Evolutionary conservation across 2,888 invertebrate species (phyloP), one percentile per base, ranked within the genome.

Genomic region (Thyatira batis): DNA sequence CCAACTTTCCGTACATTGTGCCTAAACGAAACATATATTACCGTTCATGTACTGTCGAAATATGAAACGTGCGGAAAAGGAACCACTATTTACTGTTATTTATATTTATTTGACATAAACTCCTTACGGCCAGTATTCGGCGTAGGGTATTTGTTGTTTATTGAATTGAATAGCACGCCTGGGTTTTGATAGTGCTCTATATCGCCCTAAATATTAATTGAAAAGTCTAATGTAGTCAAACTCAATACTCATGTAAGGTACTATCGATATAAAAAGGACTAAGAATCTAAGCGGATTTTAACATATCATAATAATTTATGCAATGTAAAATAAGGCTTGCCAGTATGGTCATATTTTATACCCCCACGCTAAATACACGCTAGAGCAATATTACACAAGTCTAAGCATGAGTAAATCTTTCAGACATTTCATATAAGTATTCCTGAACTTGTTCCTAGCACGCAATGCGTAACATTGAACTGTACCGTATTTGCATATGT

Each of bases 401-500:
- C 51, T 21, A 53, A 55, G 43, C 33, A 30, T 23, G 23, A 39
- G 48, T 49, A 39, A 46, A 27, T 45, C 45, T 53, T 55, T 49
- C 43, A 51, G 43, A 48, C 51, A 55, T 68, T 73, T 67, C 69
- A 74, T 69, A 69, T 73, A 33, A 13, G 33, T n/a, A 73, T 78
- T 74, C 71, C 70, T 71, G 58, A 68, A 71, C 63, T 51, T 57
- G 58, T 60, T 55, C 57, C 43, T 48, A 69, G 72, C 76, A 80
- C 76, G 77, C 75, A 71, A 77, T 73, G 74, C 72, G 66, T 70
- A 63, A 65, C 64, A 65, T 65, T 67, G 63, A 66, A 75, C 70
- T 64, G 64, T 68, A 53, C 54, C 17, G 30, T 50, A 71, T 78
- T 74, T 75, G 72, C 78, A 80, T 78, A 79, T 71, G 76, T 74